Evolutionary conservation across 2,113 vertebrate species (phyloP).

Genomic region (Polyodon spathula): DNA sequence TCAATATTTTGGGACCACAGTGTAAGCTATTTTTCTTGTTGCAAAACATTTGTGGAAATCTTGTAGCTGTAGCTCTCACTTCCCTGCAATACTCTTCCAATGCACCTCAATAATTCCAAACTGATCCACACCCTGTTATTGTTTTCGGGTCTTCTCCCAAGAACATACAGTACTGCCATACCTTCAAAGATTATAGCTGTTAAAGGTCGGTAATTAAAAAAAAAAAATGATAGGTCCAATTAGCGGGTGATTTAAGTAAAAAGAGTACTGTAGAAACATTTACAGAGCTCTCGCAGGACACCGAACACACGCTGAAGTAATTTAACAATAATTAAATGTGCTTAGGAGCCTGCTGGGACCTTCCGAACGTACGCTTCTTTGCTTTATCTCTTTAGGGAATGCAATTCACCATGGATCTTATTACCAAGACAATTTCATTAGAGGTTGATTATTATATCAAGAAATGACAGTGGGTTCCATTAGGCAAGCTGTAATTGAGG

Average conservation of each 20-base stretch:
- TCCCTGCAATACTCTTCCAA: too few species aligned
- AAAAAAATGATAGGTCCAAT: neutral
- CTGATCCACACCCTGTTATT: too few species aligned
- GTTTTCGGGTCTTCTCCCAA: too few species aligned
- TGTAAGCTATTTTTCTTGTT: too few species aligned
- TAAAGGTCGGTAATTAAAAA: too few species aligned
- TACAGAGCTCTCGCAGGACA: slow-evolving; percentile 1
- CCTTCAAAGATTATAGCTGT: too few species aligned
- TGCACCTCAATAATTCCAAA: too few species aligned
- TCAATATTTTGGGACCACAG: too few species aligned
- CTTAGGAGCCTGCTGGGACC: neutral
- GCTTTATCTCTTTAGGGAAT: slow-evolving; percentile 47
- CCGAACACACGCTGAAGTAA: slow-evolving; percentile 5
- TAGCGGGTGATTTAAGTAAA: slow-evolving; percentile 1
- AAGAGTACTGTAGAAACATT: slow-evolving; percentile 4
- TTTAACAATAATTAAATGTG: slow-evolving; percentile 13
- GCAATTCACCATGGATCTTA: slow-evolving; percentile 47
- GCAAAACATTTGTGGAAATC: too few species aligned
- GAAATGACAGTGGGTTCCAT: slow-evolving; percentile 47
- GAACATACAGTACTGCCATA: too few species aligned
- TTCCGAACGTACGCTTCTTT: slow-evolving; percentile 29
- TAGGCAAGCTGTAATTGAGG: slow-evolving; percentile 50
- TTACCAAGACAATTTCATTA: slow-evolving; percentile 69
- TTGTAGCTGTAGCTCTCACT: too few species aligned
- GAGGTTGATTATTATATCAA: slow-evolving; percentile 60